Evolutionary conservation across 2,888 invertebrate species (phyloP).

Genomic region (Marronus borbonicus): DNA sequence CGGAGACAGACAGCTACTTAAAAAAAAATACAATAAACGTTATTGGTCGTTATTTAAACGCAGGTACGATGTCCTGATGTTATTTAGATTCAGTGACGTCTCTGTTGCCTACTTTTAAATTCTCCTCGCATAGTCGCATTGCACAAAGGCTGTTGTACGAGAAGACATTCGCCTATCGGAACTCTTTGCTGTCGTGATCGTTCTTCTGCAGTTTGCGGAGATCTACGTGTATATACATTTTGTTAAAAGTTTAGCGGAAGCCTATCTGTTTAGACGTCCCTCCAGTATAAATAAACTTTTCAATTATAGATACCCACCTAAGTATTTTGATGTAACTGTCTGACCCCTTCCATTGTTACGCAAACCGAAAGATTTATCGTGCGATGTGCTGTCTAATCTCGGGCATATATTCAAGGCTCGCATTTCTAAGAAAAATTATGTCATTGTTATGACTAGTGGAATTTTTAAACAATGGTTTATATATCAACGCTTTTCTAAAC

Average conservation of each 20-base stretch:
- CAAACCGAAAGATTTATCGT: slow-evolving; percentile 1
- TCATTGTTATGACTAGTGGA: slow-evolving; percentile 23
- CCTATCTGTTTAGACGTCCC: slow-evolving; percentile 8
- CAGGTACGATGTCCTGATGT: slow-evolving; percentile 31
- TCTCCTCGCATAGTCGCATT: slow-evolving; percentile 32
- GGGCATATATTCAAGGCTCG: neutral
- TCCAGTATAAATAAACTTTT: slow-evolving; percentile 15
- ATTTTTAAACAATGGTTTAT: slow-evolving; percentile 3
- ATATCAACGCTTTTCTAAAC: slow-evolving; percentile 6
- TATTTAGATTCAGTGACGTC: slow-evolving; percentile 32
- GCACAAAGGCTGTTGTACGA: slow-evolving; percentile 42
- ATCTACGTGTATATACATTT: slow-evolving; percentile 23
- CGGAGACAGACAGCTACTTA: slow-evolving; percentile 16
- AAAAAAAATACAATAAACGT: slow-evolving; percentile 4
- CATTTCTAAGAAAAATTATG: slow-evolving; percentile 9
- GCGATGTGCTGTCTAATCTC: neutral
- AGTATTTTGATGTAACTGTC: neutral
- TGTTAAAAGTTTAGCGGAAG: slow-evolving; percentile 13
- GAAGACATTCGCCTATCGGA: slow-evolving; percentile 40
- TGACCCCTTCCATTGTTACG: neutral
- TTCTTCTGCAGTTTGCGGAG: slow-evolving; percentile 7
- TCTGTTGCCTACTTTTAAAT: slow-evolving; percentile 30
- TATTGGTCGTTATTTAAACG: slow-evolving; percentile 21
- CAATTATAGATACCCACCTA: slow-evolving; percentile 10
- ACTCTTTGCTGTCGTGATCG: slow-evolving; percentile 10